Base-by-base conservation (phyloP, 2,888 invertebrate genomes). In the Saturnia japonica region DNA sequence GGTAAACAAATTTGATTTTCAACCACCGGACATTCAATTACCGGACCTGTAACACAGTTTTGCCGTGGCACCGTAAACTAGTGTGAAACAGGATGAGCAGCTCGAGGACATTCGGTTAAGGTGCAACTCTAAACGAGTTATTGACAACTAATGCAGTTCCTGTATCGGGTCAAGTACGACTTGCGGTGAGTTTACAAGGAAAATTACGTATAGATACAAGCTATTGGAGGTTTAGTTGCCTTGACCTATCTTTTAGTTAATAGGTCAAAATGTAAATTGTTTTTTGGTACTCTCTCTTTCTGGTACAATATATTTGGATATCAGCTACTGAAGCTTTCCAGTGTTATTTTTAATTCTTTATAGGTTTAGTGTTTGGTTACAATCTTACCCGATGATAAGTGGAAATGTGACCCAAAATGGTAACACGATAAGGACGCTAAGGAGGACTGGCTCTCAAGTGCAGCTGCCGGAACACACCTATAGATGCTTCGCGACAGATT, bases 101-200 rank as follows among this genome's bases (percentile, higher is more conserved):
- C 76, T 69, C 81, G 78, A 75, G 78, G 75, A 71, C 71, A 71
- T 22, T 73, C 54, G 82, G 81, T 80, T 83, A 84, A 80, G 83
- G 84, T 76, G 57, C 51, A 68, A n/a, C 67, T 22, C 72, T 84
- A 83, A 87, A 80, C 79, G 69, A 76, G 79, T 87, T 88, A 89
- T 80, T 75, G 82, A 74, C 67, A 76, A 71, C 75, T 87, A 88
- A 85, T 85, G 84, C 81, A 84, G 72, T 78, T 77, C 72, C 72
- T 71, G 67, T 74, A 74, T 70, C 68, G 71, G 79, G 81, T 81
- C 81, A 83, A 78, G 81, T 77, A 74, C 77, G 75, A 54, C 73
- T 54, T 64, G 71, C 66, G 57, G 68, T 70, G 68, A 57, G 19
- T 43, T 51, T 28, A 4, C 42, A 47, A 14, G 42, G 28, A 64